Percentiles rank a stretch among this genome's conserved stretches.
phyloP scores from a whole-genome alignment of 2,797 vertebrate genomes.

The Macroramphosus scolopax region DNA sequence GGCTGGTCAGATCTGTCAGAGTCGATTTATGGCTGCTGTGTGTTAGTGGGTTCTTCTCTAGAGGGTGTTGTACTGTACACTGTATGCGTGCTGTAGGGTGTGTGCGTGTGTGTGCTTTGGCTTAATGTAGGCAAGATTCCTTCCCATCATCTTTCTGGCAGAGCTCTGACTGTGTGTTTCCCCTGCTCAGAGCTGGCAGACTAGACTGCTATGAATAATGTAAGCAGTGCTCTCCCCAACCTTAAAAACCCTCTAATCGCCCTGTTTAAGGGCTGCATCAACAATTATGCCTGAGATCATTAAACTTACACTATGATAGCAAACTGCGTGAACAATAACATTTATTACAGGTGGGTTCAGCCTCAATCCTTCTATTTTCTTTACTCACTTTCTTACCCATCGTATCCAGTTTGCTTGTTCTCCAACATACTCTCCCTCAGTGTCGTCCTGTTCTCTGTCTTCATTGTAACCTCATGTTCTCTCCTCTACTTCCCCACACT shows the following conservation, averaged over 20 bases:
- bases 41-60: slow-evolving; percentile 14
- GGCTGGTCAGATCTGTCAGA: slow-evolving; percentile 35
- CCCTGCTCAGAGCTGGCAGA: slow-evolving; percentile 53
- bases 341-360: slow-evolving; percentile 28
- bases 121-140: slow-evolving; percentile 40
- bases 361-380: slow-evolving; percentile 4
- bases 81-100: slow-evolving; percentile 21
- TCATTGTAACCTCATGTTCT: background rate
- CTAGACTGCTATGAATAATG: slow-evolving; percentile 75
- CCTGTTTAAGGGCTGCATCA: slow-evolving; percentile 68
- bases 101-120: slow-evolving; percentile 30
- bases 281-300: slow-evolving; percentile 56
- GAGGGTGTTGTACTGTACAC: slow-evolving; percentile 20
- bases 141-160: slow-evolving; percentile 58
- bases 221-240: slow-evolving; percentile 56
- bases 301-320: slow-evolving; percentile 58
- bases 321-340: slow-evolving; percentile 33
- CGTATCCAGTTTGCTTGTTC: slow-evolving; percentile 1
- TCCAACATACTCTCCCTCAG: background rate
- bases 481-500: slow-evolving; percentile 1
- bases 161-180: slow-evolving; percentile 59
- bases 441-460: background rate
- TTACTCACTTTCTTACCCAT: background rate
- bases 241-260: slow-evolving; percentile 62
- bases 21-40: slow-evolving; percentile 25